These are phyloP conservation scores for Scartelaos histophorus DNA, from an alignment of 2,113 vertebrate species.

Conservation along the genomic window DNA sequence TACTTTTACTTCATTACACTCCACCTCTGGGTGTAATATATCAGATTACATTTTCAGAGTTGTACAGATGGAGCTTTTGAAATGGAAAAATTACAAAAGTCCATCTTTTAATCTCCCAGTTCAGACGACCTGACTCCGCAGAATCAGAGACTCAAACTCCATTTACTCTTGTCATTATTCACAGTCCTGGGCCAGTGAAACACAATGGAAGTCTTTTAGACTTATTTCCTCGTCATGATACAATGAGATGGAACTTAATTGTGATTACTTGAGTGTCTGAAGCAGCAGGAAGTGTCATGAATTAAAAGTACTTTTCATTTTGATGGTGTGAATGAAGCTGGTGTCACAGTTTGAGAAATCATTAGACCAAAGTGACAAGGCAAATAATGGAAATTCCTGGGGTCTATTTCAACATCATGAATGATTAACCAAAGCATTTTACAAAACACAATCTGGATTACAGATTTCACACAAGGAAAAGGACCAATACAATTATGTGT, in stretches of 20 bases:
- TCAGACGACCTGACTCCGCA: too few species aligned
- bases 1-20: too few species aligned
- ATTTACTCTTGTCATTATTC: too few species aligned
- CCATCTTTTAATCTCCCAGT: too few species aligned
- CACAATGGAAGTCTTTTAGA: too few species aligned
- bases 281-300: conserved; percentile 45
- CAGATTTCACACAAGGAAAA: too few species aligned
- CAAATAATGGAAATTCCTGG: not conserved
- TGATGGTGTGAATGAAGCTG: conserved; percentile 4
- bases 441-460: too few species aligned
- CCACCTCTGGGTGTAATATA: too few species aligned
- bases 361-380: not conserved
- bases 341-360: conserved; percentile 33
- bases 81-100: conserved; percentile 23
- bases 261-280: conserved; percentile 24
- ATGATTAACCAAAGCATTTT: not conserved
- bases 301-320: conserved; percentile 25
- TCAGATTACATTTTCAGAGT: not conserved
- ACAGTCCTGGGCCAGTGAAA: too few species aligned
- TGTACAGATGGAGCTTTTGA: not conserved
- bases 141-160: too few species aligned
- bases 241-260: not conserved
- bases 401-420: not conserved
- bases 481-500: too few species aligned
- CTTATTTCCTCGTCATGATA: too few species aligned